Conservation (phyloP, 2,888 invertebrate genomes). For the Peribatodes rhomboidaria region DNA sequence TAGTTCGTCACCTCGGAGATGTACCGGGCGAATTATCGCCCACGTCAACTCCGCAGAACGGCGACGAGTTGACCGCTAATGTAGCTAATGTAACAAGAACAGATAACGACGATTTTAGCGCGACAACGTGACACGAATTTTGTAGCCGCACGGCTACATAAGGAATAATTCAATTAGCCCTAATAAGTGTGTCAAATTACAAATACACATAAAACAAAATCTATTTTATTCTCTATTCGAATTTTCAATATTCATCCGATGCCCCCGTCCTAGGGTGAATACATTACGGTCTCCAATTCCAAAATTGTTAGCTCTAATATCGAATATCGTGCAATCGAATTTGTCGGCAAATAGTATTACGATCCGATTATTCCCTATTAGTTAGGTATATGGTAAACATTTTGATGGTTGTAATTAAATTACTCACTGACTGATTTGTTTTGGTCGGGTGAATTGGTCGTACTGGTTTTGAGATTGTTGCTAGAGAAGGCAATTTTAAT, state of each 20-base stretch:
- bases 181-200: not conserved
- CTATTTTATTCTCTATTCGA: not conserved
- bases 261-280: conserved; percentile 73
- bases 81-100: too few relatives aligned
- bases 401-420: conserved; percentile 47
- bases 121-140: too few relatives aligned
- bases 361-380: conserved; percentile 80
- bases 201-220: not conserved
- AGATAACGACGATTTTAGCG: too few relatives aligned
- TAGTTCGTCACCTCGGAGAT: too few relatives aligned
- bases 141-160: too few relatives aligned
- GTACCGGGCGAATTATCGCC: too few relatives aligned
- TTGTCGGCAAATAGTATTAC: conserved; percentile 72
- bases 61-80: too few relatives aligned
- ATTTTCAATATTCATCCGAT: conserved; percentile 29
- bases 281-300: conserved; percentile 81
- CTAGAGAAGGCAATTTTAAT: not conserved
- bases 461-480: conserved; percentile 2
- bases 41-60: too few relatives aligned
- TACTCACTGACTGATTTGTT: conserved; percentile 38
- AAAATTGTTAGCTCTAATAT: conserved; percentile 83
- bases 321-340: conserved; percentile 72
- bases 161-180: not conserved
- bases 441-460: conserved; percentile 20
- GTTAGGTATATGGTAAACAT: conserved; percentile 74